Evolutionary conservation across 1,140 invertebrate species (phyloP).

Genomic region (Diploscapter pachys): DNA sequence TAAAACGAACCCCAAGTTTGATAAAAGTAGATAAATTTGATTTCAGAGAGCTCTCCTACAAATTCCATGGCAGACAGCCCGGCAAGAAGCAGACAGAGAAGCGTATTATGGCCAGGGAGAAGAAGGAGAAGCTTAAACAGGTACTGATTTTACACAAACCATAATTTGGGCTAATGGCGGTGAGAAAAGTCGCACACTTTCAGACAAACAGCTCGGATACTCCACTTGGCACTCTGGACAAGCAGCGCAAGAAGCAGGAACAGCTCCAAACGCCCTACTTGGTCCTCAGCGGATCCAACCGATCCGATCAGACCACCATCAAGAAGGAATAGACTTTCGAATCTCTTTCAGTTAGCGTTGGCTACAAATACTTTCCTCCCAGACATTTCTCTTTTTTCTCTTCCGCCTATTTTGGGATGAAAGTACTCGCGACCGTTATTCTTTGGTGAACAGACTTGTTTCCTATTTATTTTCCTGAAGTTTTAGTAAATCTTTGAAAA

Average conservation of each 20-base stretch:
- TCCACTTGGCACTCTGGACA: constrained; percentile 84
- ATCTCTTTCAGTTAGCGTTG: too few species aligned
- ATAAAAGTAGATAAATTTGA: too few species aligned
- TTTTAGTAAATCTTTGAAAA: too few species aligned
- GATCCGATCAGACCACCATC: constrained; percentile 14
- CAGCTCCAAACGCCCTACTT: constrained; percentile 91
- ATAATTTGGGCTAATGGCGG: neutral
- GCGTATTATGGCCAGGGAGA: constrained; percentile 86
- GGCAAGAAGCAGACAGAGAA: constrained; percentile 99
- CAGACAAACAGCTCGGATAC: constrained; percentile 97
- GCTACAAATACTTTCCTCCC: too few species aligned
- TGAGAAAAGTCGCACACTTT: neutral
- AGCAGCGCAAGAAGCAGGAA: constrained; percentile 92
- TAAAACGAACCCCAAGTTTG: too few species aligned
- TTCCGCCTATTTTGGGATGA: too few species aligned
- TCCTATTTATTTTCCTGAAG: too few species aligned
- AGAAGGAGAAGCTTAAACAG: constrained; percentile 89
- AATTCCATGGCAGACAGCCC: constrained; percentile 97
- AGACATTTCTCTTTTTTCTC: too few species aligned
- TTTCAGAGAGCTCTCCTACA: constrained; percentile 40
- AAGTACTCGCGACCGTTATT: too few species aligned
- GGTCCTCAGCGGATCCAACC: constrained; percentile 70
- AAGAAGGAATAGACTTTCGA: too few species aligned
- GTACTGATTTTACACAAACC: neutral
- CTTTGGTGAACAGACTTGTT: too few species aligned